Evolutionary conservation across 2,888 invertebrate genomes (phyloP).

Genomic region (Pocota personata): DNA sequence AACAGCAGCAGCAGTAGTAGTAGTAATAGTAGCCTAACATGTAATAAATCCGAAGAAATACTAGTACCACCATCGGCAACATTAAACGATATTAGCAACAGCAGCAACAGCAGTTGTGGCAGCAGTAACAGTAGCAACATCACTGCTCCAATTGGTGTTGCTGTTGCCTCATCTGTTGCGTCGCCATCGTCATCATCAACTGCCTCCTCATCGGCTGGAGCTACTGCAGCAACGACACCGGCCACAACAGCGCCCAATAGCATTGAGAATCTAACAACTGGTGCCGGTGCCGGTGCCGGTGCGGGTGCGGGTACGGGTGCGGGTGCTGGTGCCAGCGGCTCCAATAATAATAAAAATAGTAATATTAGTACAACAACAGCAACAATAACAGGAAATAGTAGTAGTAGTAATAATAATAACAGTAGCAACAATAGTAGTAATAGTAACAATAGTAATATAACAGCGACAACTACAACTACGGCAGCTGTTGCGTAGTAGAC

Average conservation of each 20-base stretch:
- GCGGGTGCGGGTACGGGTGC: conserved; percentile 17
- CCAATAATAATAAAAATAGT: conserved; percentile 64
- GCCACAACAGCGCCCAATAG: conserved; percentile 75
- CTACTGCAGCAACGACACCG: conserved; percentile 76
- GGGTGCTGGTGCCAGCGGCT: conserved; percentile 32
- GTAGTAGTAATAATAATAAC: conserved; percentile 62
- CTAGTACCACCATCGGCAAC: conserved; percentile 69
- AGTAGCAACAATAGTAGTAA: conserved; percentile 74
- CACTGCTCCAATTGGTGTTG: conserved; percentile 51
- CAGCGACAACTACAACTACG: conserved; percentile 79
- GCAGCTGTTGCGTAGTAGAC: conserved; percentile 83
- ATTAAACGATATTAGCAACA: conserved; percentile 73
- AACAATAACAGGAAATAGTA: conserved; percentile 71
- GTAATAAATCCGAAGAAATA: conserved; percentile 71
- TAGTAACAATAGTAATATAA: conserved; percentile 74
- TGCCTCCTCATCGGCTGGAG: conserved; percentile 64
- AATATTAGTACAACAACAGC: conserved; percentile 71
- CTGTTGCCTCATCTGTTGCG: conserved; percentile 49
- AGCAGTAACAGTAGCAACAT: conserved; percentile 73
- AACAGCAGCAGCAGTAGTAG: conserved; percentile 80
- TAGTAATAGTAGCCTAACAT: conserved; percentile 66
- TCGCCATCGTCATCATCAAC: conserved; percentile 75
- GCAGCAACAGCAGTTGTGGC: conserved; percentile 75
- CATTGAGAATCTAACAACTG: conserved; percentile 58
- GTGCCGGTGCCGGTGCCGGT: conserved; percentile 19